Base-by-base conservation (phyloP, 2,888 invertebrate genomes). In the Ephialtes manifestator region DNA sequence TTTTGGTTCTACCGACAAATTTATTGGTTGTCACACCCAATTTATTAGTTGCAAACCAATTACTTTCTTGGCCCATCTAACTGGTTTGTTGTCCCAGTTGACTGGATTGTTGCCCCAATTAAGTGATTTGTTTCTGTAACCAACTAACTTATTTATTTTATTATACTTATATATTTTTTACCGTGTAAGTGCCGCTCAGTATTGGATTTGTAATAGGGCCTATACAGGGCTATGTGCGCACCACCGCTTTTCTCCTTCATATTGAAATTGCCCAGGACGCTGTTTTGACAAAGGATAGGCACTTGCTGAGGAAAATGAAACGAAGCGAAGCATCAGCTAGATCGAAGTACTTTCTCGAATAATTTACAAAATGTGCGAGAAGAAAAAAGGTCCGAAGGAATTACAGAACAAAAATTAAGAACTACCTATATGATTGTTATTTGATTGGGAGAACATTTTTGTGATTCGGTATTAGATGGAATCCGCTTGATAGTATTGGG, bases 171-270 rank as follows among this genome's bases (percentile, higher is more conserved):
- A n/a, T n/a, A n/a, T n/a, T n/a, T n/a, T n/a, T n/a, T n/a, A n/a
- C n/a, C n/a, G n/a, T n/a, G n/a, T 48, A 77, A 67, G 43, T 55
- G 80, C 82, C 85, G 48, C 74, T 87, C 80, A 88, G 86, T 90
- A 90, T 90, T 90, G 91, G 91, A 90, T 90, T 90, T 88, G 90
- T 91, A 90, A 91, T 90, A 90, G 89, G 83, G 87, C 82, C 87
- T 63, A 82, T 58, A 74, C 74, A 58, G 24, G 35, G 53, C 75
- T 65, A 28, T 72, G 71, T 65, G 63, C 72, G 58, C 24, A 78
- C 60, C 84, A 75, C 39, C 58, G 68, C 76, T 83, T 76, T 80
- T 80, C 68, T 68, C 77, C 53, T 68, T 58, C 51, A 75, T 87
- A 87, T 87, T 88, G 87, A 91, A 91, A 91, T 90, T 88, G 88